Percentiles rank a stretch among this genome's conserved stretches.
phyloP scores from a whole-genome alignment of 2,113 vertebrate species.

The Triplophysa siluroides region DNA sequence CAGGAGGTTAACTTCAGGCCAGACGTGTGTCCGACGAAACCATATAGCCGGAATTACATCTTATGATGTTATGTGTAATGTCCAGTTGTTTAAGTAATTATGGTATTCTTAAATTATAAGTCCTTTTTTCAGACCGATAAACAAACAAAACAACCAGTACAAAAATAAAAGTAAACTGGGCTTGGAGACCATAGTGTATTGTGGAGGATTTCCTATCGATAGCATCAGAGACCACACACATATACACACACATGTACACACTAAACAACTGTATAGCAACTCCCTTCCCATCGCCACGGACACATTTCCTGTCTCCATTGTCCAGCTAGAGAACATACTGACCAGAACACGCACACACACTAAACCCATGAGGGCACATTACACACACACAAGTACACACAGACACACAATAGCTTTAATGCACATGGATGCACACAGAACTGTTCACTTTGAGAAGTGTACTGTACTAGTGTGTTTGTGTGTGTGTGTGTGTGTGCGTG shows the following conservation, averaged over 20 bases:
- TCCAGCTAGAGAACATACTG: constrained; percentile 40
- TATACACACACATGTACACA: constrained; percentile 2
- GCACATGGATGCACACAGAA: too few species aligned
- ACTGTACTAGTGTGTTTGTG: not conserved
- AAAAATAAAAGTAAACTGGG: not conserved
- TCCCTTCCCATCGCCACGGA: constrained; percentile 44
- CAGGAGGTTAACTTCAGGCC: too few species aligned
- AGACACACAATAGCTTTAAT: not conserved
- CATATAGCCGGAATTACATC: too few species aligned
- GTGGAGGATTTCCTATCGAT: constrained; percentile 15
- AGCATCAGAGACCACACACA: constrained; percentile 36
- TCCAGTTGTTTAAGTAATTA: not conserved
- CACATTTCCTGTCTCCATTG: constrained; percentile 53
- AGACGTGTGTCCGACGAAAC: too few species aligned
- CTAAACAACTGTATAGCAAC: constrained; percentile 9
- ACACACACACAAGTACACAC: not conserved
- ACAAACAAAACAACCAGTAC: constrained; percentile 14
- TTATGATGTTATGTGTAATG: too few species aligned
- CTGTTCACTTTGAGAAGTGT: too few species aligned
- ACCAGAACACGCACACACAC: constrained; percentile 34
- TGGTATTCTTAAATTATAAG: not conserved
- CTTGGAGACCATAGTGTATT: not conserved
- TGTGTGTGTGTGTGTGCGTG: not conserved
- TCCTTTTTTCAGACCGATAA: not conserved
- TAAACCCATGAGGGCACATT: too few species aligned